Base-by-base conservation (phyloP, 2,113 vertebrate genomes). In the Bambusicola thoracicus region DNA sequence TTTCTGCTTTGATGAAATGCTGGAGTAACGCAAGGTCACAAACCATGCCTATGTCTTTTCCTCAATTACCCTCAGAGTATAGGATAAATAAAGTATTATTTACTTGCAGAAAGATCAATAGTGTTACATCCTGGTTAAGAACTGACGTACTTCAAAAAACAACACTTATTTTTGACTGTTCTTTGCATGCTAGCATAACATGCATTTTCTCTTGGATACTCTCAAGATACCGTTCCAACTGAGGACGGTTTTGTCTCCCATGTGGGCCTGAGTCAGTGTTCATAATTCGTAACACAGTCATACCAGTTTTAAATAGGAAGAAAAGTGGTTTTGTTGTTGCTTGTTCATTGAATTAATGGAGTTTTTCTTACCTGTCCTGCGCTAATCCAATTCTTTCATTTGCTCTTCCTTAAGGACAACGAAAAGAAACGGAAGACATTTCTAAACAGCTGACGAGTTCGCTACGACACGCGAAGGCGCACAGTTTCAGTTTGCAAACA, bases 401-500 rank as follows among this genome's bases (percentile, higher is more conserved):
- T 19, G 53, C 53, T 32, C 18, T 56, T 56, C 16, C 53, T 30
- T 56, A 56, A 6, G 32, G 29, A 7, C 30, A 18, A 56, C 53
- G 17, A 10, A 56, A 32, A 56, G 53, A 19, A 56, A 11, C 53
- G 2, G 16, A 30, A 32, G 30, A 10, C 30, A 3, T 32, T 30
- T 30, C 27, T 30, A 53, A 29, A 53, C 27, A n/a, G 55, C 3
- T 19, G 7, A 6, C 8, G 22, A 4, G 7, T 16, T 38, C 5
- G 30, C 55, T 9, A 65, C 1, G 40, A 36, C 3, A 13, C 53
- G 11, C 2, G 12, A 12, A 30, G 30, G 25, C 0, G 14, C 41
- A 13, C 15, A 20, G 15, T 2, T 3, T 14, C 5, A 18, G 9
- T 24, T 2, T 3, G 8, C 0, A 11, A 3, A 3, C 32, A 3